These are phyloP conservation scores for Solenodon paradoxus DNA, from an alignment of 2,113 vertebrate genomes.

Conservation along the genomic window DNA sequence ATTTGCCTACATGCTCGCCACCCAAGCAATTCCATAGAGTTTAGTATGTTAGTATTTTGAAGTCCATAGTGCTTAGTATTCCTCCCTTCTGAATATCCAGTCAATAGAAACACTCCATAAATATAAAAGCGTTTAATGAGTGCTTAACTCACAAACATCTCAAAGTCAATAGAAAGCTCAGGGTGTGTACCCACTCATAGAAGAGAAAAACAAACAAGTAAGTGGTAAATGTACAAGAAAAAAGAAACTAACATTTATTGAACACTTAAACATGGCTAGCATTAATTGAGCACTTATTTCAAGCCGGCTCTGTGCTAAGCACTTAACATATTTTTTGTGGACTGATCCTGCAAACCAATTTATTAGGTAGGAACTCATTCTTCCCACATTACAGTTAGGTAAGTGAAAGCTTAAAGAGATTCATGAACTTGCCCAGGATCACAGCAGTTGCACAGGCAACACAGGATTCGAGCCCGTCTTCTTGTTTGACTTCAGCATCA, in stretches of 20 bases:
- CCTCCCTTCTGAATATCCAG: not conserved
- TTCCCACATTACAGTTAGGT: not conserved
- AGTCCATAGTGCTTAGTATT: not conserved
- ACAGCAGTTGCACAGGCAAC: not conserved
- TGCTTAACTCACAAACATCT: not conserved
- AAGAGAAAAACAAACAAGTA: not conserved
- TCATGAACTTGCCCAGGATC: not conserved
- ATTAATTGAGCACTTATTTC: not conserved
- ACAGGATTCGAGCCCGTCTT: not conserved
- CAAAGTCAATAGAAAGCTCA: not conserved
- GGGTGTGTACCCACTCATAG: not conserved
- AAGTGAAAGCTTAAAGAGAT: not conserved
- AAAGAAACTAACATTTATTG: not conserved
- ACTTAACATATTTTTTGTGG: not conserved
- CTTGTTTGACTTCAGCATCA: not conserved
- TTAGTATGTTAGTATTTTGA: too few relatives aligned
- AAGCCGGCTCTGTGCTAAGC: not conserved
- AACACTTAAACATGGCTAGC: not conserved
- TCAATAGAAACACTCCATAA: not conserved
- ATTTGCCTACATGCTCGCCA: slow-evolving; percentile 10
- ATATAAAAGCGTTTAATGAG: not conserved
- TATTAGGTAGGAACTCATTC: not conserved
- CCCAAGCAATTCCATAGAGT: too few relatives aligned
- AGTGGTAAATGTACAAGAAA: not conserved
- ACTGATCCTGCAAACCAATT: not conserved